These are phyloP conservation scores for Alitta virens DNA, from an alignment of 2,888 invertebrate genomes.

Conservation along the genomic window DNA sequence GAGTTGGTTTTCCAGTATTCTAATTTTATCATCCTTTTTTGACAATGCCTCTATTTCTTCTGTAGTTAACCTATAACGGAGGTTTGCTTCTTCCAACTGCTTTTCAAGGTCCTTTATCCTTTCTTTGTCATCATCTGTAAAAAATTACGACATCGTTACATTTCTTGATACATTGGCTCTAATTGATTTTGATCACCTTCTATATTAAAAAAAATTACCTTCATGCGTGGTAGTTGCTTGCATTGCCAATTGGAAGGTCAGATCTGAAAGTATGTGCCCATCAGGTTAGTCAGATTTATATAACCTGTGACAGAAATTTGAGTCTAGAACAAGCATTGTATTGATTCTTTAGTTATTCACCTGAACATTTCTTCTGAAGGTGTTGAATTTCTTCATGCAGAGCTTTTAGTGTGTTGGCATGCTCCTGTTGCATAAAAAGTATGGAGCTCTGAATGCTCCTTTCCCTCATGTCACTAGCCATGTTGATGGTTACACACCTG, in stretches of 20 bases:
- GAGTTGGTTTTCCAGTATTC: constrained; percentile 37
- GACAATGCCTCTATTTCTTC: constrained; percentile 32
- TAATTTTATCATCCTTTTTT: constrained; percentile 37
- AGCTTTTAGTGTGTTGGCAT: constrained; percentile 50
- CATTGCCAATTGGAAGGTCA: constrained; percentile 53
- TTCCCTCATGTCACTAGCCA: constrained; percentile 7
- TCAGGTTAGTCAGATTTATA: too few relatives aligned
- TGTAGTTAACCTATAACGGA: neutral
- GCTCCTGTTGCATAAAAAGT: constrained; percentile 53
- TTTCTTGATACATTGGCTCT: too few relatives aligned
- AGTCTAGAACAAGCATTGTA: too few relatives aligned
- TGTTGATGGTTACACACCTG: neutral
- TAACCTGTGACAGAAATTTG: too few relatives aligned
- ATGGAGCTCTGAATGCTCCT: constrained; percentile 16
- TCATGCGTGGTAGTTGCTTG: constrained; percentile 19
- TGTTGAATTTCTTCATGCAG: constrained; percentile 51
- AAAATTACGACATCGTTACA: too few relatives aligned
- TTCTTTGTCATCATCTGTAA: constrained; percentile 6
- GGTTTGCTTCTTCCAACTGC: constrained; percentile 21
- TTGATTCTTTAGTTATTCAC: constrained; percentile 33
- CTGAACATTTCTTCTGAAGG: constrained; percentile 53
- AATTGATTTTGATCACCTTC: too few relatives aligned
- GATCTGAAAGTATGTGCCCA: constrained; percentile 40
- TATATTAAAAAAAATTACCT: too few relatives aligned
- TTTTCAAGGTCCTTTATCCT: constrained; percentile 7